phyloP scores from a whole-genome alignment of 53 echinoderm and acorn worm genomes.

The Astropecten irregularis region DNA sequence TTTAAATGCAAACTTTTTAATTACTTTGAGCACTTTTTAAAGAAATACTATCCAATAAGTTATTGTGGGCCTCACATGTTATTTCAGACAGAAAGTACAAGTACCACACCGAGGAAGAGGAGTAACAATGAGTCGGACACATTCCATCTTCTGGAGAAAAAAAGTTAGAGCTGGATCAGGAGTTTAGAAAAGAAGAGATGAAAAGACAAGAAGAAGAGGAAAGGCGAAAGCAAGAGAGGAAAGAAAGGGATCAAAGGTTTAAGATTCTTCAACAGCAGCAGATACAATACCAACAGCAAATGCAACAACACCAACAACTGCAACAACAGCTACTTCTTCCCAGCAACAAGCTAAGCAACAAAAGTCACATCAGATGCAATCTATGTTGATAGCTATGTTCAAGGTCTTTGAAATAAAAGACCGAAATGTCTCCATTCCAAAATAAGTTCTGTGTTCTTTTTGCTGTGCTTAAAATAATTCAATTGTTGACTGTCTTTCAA shows the following conservation, averaged over 20 bases:
- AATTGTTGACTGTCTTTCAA: too few relatives aligned
- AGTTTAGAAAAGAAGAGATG: conserved; percentile 29
- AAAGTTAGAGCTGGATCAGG: conserved; percentile 25
- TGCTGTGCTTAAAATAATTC: too few relatives aligned
- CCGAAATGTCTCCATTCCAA: not conserved
- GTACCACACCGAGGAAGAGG: conserved; percentile 35
- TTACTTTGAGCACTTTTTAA: too few relatives aligned
- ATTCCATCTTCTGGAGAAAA: conserved; percentile 15
- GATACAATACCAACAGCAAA: conserved; percentile 19
- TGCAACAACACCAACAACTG: too few relatives aligned
- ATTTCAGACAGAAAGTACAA: conserved; percentile 33
- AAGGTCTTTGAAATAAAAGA: conserved; percentile 18
- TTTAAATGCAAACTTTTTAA: too few relatives aligned
- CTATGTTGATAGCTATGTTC: conserved; percentile 36
- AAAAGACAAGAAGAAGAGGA: conserved; percentile 22
- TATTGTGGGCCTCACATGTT: too few relatives aligned
- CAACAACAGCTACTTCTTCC: conserved; percentile 2
- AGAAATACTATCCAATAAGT: too few relatives aligned
- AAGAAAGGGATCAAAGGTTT: conserved; percentile 17
- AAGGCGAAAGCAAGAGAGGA: conserved; percentile 13
- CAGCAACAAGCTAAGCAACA: not conserved
- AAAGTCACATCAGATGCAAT: conserved; percentile 36
- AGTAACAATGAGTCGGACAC: conserved; percentile 25
- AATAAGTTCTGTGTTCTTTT: not conserved
- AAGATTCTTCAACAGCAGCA: conserved; percentile 30